These are phyloP conservation scores for Melanargia galathea DNA, from an alignment of 2,888 invertebrate genomes.

Conservation along the genomic window DNA sequence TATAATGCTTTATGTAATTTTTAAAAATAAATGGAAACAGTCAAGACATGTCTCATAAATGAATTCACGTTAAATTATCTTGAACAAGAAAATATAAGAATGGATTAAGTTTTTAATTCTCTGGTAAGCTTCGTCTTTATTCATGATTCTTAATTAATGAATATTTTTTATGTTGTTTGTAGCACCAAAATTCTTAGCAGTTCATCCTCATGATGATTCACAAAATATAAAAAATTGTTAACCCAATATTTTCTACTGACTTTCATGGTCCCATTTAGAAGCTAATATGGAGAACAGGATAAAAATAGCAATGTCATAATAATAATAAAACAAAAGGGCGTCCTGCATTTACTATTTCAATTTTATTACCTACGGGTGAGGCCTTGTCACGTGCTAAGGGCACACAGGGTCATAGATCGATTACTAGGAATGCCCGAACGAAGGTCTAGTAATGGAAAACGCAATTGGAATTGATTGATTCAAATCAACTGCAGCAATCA, in stretches of 20 bases:
- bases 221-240: no score
- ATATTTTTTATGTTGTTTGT: neutral
- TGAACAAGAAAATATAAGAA: no score
- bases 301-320: conserved; percentile 54
- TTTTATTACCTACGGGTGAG: conserved; percentile 50
- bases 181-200: no score
- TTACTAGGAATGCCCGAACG: conserved; percentile 48
- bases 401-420: conserved; percentile 66
- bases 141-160: conserved; percentile 13
- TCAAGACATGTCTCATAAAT: neutral
- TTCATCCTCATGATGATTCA: no score
- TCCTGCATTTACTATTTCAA: conserved; percentile 36
- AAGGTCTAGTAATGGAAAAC: conserved; percentile 61
- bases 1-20: no score
- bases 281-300: conserved; percentile 46
- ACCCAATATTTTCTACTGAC: neutral
- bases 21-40: no score
- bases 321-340: conserved; percentile 66
- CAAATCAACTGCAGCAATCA: conserved; percentile 44
- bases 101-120: neutral
- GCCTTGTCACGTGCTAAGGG: conserved; percentile 76
- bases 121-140: neutral
- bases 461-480: conserved; percentile 61
- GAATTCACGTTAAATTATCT: neutral
- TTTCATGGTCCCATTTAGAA: conserved; percentile 32